Evolutionary conservation across 2,797 vertebrate genomes (phyloP), one percentile per base, ranked within the genome.

Genomic region (Pangasius mekongensis): DNA sequence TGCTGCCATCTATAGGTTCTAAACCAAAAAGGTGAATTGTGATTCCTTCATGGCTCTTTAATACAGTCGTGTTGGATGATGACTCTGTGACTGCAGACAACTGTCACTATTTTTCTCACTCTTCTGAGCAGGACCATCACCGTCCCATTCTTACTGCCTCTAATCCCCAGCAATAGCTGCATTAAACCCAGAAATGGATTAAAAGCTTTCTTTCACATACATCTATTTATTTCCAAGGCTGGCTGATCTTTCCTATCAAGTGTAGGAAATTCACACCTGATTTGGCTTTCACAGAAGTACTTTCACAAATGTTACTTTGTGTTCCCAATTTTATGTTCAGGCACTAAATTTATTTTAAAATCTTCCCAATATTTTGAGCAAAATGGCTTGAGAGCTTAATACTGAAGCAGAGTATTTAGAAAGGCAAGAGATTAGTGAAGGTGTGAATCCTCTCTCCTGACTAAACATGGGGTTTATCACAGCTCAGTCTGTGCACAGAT

Each of bases 1-100:
- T 85, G 74, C 84, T 89, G 27, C 47, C 58, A 54, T 77, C 33
- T 90, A 62, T 62, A 58, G 85, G 60, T 27, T 27, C n/a, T 22
- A 13, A 87, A 24, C 36, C 73, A 74, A 66, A 87, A 47, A 49
- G 13, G 36, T 43, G 76, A 71, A 4, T 71, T 54, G 52, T 69
- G 47, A 84, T 52, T 33, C n/a, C 27, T 67, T 67, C n/a, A 67
- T 83, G n/a, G 43, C 4, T 62, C 22, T 43, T 82, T 82, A 62
- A 82, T 82, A n/a, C 36, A 60, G 56, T 13, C 60, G 13, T 7
- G 14, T n/a, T 62, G 54, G 54, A 60, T 81, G 80, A n/a, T 18
- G 43, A 49, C 14, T 30, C 60, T n/a, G 4, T 47, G 36, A 47
- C 14, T 47, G 60, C 39, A 66, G 60, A 64, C 81, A 66, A 64